Base-by-base conservation (phyloP, 2,888 invertebrate genomes). In the Hypercompe scribonia region DNA sequence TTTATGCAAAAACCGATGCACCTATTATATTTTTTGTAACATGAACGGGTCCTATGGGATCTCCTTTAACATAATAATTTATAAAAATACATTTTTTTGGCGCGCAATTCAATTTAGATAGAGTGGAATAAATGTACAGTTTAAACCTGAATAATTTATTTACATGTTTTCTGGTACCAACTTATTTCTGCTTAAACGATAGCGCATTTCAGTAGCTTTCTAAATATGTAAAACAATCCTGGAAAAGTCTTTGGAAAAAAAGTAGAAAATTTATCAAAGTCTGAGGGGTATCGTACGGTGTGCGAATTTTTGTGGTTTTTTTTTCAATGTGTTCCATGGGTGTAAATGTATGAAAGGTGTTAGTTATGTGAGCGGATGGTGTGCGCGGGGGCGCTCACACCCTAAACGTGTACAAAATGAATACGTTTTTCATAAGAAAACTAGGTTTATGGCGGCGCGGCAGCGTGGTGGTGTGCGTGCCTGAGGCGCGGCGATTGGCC, bases 381-480 rank as follows among this genome's bases (percentile, higher is more conserved):
- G 68, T 94, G 95, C 94, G 95, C 94, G 92, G 86, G 91, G 89
- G 82, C 81, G 81, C 74, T 75, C 85, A 86, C 82, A 86, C 88
- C 89, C 88, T 93, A 92, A 95, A 94, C 87, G 79, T 92, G 86
- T 90, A 91, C 90, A 94, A 92, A 94, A 94, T 90, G 82, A 85
- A 83, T 81, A 81, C 83, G 87, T 89, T 92, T 92, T 90, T 90
- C 84, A 85, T 88, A 87, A 89, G 89, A 90, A 90, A 90, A 90
- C 87, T 87, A 86, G 85, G 91, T 91, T 90, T 90, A 90, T 89
- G 90, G 87, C 86, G 81, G 86, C 83, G 86, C 83, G 74, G 78
- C 71, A 74, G 83, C 70, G 84, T 77, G 86, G 80, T 81, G 79
- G 90, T 91, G 90, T 90, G 91, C 85, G 92, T 89, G 90, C 74